Base-by-base conservation (phyloP, 35 echinoderm and acorn worm species). In the Strongylocentrotus purpuratus region DNA sequence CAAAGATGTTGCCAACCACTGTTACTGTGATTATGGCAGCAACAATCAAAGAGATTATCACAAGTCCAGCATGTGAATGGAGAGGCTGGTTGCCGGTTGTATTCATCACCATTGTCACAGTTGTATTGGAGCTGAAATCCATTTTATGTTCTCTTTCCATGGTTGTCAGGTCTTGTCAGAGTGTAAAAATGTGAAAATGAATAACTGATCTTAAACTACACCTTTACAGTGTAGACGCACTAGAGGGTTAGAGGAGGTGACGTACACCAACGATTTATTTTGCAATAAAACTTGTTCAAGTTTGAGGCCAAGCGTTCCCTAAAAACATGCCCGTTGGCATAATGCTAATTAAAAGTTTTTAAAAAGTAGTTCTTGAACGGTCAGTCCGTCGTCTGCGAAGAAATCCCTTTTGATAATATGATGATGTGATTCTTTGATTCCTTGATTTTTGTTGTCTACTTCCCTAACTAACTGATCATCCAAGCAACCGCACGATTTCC, bases 1-100 rank as follows among this genome's bases (percentile, higher is more conserved):
- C 95, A 47, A 96, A 55, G 32, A 88, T 46, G 45, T 96, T 96
- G 13, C 95, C 95, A 33, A 46, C 32, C 1, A 94, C 92, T 32
- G 91, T 93, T 0, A 58, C 13, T 2, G 46, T 50, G 28, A 93
- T 93, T 5, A 93, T 48, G 45, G 48, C 48, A 41, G 20, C 4
- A 89, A 78, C 20, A 18, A 78, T n/a, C 22, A 78, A n/a, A 28
- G 18, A 78, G 20, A 78, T 78, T 1, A 22, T 4, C 20, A 78
- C 20, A 7, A 78, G 0, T 8, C 2, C 65, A 0, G 65, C 20
- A 22, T n/a, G 20, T 22, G 65, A 28, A n/a, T 78, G n/a, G 5
- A 28, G 65, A 22, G n/a, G 65, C 5, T n/a, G 65, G 28, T 2
- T 0, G 25, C 65, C 8, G 22, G 2, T n/a, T 78, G 61, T 17